phyloP scores from a whole-genome alignment of 2,797 vertebrate species.

The Hemibagrus guttatus region DNA sequence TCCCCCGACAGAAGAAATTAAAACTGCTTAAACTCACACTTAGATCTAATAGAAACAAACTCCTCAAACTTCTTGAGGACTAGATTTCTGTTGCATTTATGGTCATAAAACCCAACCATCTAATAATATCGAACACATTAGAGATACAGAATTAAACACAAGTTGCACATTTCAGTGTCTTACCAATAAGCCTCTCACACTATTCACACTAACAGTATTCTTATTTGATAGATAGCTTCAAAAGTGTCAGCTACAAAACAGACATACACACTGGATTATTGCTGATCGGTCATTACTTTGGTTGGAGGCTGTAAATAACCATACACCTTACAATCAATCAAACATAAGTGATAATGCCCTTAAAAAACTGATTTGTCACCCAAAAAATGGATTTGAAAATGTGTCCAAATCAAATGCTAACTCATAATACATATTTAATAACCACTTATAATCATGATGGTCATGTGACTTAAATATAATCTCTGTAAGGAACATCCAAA shows the following conservation, averaged over 20 bases:
- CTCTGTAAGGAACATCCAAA: not conserved
- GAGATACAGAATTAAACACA: not conserved
- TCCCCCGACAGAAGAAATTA: not conserved
- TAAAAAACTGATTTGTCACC: not conserved
- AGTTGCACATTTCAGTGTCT: not conserved
- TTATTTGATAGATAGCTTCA: not conserved
- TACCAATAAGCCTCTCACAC: not conserved
- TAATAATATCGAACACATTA: slow-evolving; percentile 15
- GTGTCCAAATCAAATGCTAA: not conserved
- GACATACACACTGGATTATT: not conserved
- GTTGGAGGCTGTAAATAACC: not conserved
- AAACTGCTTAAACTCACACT: not conserved
- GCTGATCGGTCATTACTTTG: not conserved
- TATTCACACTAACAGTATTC: too few species aligned
- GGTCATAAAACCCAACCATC: not conserved
- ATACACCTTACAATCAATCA: not conserved
- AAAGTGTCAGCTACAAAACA: not conserved
- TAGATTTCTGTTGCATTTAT: not conserved
- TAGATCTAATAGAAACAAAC: not conserved
- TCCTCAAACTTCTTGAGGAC: not conserved
- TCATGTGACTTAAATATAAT: not conserved
- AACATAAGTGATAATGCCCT: not conserved
- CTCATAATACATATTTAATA: too few species aligned
- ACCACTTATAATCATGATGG: not conserved
- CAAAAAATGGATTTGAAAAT: not conserved